phyloP scores from a whole-genome alignment of 2,888 invertebrate genomes.

The Vandiemenella viatica region DNA sequence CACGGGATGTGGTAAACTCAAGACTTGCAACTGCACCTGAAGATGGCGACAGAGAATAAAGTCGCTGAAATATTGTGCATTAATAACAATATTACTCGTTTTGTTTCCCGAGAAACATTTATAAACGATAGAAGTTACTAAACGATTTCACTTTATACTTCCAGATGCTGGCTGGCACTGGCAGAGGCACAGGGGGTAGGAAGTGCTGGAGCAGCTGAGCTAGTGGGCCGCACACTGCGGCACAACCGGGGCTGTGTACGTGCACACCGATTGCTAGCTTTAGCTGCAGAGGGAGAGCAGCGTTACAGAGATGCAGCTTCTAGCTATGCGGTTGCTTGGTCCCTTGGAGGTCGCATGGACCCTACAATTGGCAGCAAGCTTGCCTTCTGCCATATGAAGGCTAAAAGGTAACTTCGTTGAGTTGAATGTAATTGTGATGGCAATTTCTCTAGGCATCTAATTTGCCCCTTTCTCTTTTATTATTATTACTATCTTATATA shows the following conservation, averaged over 20 bases:
- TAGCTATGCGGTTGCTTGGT: slow-evolving; percentile 79
- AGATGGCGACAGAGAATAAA: too few species aligned
- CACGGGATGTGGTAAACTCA: too few species aligned
- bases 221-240: slow-evolving; percentile 58
- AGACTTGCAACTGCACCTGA: too few species aligned
- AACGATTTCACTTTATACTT: too few species aligned
- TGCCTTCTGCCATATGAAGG: slow-evolving; percentile 81
- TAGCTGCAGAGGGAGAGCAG: slow-evolving; percentile 82
- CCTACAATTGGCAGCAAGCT: slow-evolving; percentile 83
- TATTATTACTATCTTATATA: too few species aligned
- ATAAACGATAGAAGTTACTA: too few species aligned
- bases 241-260: slow-evolving; percentile 80
- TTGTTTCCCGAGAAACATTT: too few species aligned
- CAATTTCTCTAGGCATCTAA: too few species aligned
- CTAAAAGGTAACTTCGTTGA: slow-evolving; percentile 49
- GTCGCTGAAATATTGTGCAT: too few species aligned
- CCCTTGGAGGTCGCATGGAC: slow-evolving; percentile 62
- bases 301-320: slow-evolving; percentile 69
- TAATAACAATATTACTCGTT: too few species aligned
- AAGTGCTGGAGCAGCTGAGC: slow-evolving; percentile 73
- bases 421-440: too few species aligned
- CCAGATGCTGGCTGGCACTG: slow-evolving; percentile 88
- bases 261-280: slow-evolving; percentile 78
- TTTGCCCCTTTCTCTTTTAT: too few species aligned
- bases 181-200: slow-evolving; percentile 69